These are phyloP conservation scores for Diadegma fenestrale DNA, from an alignment of 2,888 invertebrate species.

Conservation along the genomic window DNA sequence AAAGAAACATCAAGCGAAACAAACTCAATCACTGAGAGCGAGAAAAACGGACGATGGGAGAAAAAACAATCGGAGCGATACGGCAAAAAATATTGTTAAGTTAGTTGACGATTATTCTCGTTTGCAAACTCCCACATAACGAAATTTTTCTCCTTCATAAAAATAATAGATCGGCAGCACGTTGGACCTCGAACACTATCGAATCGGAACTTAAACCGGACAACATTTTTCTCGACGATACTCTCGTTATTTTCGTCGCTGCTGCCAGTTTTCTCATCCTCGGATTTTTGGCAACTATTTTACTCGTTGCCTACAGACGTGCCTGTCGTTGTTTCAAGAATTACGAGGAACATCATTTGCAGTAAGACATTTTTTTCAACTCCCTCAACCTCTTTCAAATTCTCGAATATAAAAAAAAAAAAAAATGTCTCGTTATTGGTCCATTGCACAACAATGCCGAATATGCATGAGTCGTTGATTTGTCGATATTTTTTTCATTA, in stretches of 20 bases:
- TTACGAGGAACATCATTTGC: conserved; percentile 26
- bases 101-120: conserved; percentile 45
- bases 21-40: background rate
- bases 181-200: background rate
- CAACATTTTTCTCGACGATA: conserved; percentile 32
- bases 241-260: conserved; percentile 40
- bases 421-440: background rate
- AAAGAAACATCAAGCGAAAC: conserved; percentile 12
- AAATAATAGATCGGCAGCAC: conserved; percentile 33
- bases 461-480: no score
- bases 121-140: conserved; percentile 33
- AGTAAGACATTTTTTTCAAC: conserved; percentile 40
- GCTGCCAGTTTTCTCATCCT: conserved; percentile 50
- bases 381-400: background rate
- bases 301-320: conserved; percentile 55
- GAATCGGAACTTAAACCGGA: background rate
- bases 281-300: conserved; percentile 47
- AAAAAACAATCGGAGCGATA: background rate
- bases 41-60: conserved; percentile 11
- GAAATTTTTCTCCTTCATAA: background rate
- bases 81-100: conserved; percentile 46
- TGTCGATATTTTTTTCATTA: no score
- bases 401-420: background rate
- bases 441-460: background rate
- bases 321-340: conserved; percentile 58